phyloP scores from a whole-genome alignment of 2,797 vertebrate species.

The Schizopygopsis pylzovi region DNA sequence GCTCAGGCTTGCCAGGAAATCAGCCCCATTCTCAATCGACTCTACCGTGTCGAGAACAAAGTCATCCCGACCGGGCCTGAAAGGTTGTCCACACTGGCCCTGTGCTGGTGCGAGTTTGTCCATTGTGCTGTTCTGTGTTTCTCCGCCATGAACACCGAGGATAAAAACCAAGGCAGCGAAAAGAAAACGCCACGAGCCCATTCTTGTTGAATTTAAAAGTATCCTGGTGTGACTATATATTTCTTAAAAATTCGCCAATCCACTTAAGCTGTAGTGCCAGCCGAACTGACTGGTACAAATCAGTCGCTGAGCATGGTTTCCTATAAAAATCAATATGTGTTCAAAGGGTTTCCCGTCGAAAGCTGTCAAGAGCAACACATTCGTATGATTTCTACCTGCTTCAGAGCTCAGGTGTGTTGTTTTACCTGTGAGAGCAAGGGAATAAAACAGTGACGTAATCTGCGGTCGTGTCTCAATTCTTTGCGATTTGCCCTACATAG shows the following conservation, averaged over 20 bases:
- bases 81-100: constrained; percentile 63
- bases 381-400: background rate
- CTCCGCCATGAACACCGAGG: background rate
- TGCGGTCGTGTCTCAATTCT: background rate
- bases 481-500: background rate
- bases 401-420: constrained; percentile 13
- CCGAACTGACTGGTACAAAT: background rate
- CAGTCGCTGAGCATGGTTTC: background rate
- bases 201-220: background rate
- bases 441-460: constrained; percentile 25
- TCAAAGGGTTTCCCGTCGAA: too few relatives aligned
- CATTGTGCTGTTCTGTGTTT: background rate
- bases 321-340: background rate
- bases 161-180: background rate
- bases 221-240: background rate
- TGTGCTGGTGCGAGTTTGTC: background rate
- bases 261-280: background rate
- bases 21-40: constrained; percentile 83
- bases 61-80: constrained; percentile 67
- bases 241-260: background rate
- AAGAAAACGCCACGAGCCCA: background rate
- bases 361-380: background rate
- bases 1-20: constrained; percentile 74
- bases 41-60: constrained; percentile 83
- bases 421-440: background rate